These are phyloP conservation scores for Nipponacmea schrenckii DNA, from an alignment of 2,888 invertebrate species.

Conservation along the genomic window DNA sequence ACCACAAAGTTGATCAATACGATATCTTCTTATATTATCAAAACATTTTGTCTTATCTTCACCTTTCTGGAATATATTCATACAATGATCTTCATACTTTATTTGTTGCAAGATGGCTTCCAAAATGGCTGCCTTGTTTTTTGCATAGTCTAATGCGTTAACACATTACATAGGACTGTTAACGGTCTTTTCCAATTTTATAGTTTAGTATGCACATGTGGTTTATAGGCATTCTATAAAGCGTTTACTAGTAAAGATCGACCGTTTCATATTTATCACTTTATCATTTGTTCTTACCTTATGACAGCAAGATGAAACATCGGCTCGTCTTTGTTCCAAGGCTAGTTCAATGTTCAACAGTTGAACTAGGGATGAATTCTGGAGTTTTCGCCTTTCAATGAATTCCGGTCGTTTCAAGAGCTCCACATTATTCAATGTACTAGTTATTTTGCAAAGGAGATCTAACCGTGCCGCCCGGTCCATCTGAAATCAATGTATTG, in stretches of 20 bases:
- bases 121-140: not conserved
- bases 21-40: slow-evolving; percentile 43
- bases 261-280: no score
- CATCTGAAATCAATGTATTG: slow-evolving; percentile 16
- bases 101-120: not conserved
- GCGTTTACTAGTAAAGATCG: no score
- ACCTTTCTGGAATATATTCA: slow-evolving; percentile 18
- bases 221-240: no score
- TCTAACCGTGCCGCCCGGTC: slow-evolving; percentile 19
- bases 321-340: slow-evolving; percentile 31
- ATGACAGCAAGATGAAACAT: slow-evolving; percentile 36
- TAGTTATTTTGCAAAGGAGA: slow-evolving; percentile 27
- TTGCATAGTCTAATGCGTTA: not conserved
- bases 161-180: not conserved
- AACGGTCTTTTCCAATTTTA: not conserved
- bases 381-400: slow-evolving; percentile 28
- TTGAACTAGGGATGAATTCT: slow-evolving; percentile 20
- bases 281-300: slow-evolving; percentile 21
- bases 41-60: slow-evolving; percentile 39
- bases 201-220: no score
- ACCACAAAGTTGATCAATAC: slow-evolving; percentile 50
- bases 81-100: not conserved
- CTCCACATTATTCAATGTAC: slow-evolving; percentile 14
- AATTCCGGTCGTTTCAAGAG: slow-evolving; percentile 26
- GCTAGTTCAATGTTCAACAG: slow-evolving; percentile 34